phyloP scores from a whole-genome alignment of 2,113 vertebrate species.

The Takifugu bimaculatus region DNA sequence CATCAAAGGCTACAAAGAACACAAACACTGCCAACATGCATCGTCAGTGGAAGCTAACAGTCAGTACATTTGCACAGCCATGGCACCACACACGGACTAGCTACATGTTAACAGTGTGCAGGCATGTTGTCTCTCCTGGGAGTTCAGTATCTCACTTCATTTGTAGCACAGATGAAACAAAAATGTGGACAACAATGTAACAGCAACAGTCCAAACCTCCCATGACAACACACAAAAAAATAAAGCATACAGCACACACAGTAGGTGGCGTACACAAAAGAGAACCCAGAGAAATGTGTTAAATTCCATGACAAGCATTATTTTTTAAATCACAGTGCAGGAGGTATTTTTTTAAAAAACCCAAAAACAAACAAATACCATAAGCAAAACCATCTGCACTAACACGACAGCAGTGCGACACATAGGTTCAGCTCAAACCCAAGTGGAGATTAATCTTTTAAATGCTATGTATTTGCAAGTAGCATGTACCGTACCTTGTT shows the following conservation, averaged over 20 bases:
- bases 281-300: slow-evolving; percentile 38
- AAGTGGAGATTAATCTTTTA: neutral
- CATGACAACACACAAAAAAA: slow-evolving; percentile 57
- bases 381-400: slow-evolving; percentile 46
- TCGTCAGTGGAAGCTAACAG: slow-evolving; percentile 61
- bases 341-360: slow-evolving; percentile 12
- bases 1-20: slow-evolving; percentile 53
- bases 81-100: slow-evolving; percentile 7
- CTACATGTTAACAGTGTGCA: slow-evolving; percentile 42
- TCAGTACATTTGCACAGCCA: slow-evolving; percentile 58
- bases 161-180: slow-evolving; percentile 49
- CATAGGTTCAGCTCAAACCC: slow-evolving; percentile 30
- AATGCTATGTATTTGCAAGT: slow-evolving; percentile 32
- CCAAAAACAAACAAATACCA: slow-evolving; percentile 24
- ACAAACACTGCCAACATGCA: slow-evolving; percentile 64
- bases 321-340: slow-evolving; percentile 63
- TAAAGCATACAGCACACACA: slow-evolving; percentile 56
- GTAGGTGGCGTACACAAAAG: slow-evolving; percentile 48
- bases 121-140: slow-evolving; percentile 27
- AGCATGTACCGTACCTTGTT: slow-evolving; percentile 35
- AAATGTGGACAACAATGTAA: slow-evolving; percentile 57
- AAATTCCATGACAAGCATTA: slow-evolving; percentile 47
- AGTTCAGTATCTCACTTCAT: slow-evolving; percentile 34
- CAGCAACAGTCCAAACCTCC: slow-evolving; percentile 49
- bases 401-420: slow-evolving; percentile 37